Conservation (phyloP, 2,113 vertebrate species). For the Opisthocomus hoazin region DNA sequence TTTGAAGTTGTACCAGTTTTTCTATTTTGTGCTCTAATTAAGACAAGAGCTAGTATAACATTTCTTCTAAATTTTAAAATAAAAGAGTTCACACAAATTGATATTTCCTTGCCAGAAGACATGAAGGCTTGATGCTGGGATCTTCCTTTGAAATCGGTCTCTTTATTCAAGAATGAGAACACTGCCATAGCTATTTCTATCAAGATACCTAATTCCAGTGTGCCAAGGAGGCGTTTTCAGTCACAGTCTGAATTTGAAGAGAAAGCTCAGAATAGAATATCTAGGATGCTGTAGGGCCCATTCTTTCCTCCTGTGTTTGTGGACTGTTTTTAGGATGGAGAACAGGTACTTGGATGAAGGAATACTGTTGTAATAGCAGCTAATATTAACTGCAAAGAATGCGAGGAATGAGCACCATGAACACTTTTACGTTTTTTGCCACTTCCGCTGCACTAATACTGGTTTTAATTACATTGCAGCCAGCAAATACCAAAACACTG, state of each 20-base stretch:
- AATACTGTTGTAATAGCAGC: neutral
- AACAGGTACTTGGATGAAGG: neutral
- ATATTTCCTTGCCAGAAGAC: neutral
- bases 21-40: neutral
- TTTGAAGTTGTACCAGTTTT: neutral
- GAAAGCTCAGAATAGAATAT: neutral
- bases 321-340: neutral
- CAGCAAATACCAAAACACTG: slow-evolving; percentile 8
- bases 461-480: slow-evolving; percentile 26
- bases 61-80: neutral
- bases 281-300: neutral
- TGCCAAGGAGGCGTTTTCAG: neutral
- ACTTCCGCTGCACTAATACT: neutral
- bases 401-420: neutral
- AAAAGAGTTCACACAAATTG: neutral
- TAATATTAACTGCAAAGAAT: neutral
- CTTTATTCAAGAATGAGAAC: neutral
- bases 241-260: neutral
- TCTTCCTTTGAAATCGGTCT: neutral
- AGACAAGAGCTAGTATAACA: neutral
- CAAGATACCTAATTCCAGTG: neutral
- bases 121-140: neutral
- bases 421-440: neutral
- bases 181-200: neutral
- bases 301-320: neutral